phyloP scores from a whole-genome alignment of 2,888 invertebrate species.

The Orchesella flavescens region DNA sequence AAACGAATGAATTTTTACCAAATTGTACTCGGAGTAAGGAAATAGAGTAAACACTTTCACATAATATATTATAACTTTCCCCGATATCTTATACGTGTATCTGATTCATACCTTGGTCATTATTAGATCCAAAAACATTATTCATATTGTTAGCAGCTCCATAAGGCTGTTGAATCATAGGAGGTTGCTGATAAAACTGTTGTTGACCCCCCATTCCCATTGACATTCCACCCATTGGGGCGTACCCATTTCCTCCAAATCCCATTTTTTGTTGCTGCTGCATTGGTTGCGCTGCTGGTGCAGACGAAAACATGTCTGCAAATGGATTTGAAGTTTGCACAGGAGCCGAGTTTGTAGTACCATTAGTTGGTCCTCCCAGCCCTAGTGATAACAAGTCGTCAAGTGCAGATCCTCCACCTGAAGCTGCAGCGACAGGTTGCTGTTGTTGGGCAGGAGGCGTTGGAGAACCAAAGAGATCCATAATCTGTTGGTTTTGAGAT shows the following conservation, averaged over 20 bases:
- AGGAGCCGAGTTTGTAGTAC: constrained; percentile 44
- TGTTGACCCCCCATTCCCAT: constrained; percentile 65
- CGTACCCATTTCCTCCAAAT: constrained; percentile 70
- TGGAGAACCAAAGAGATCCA: constrained; percentile 85
- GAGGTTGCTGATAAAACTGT: constrained; percentile 71
- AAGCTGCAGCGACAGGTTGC: constrained; percentile 66
- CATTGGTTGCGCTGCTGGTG: constrained; percentile 73
- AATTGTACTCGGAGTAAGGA: no score
- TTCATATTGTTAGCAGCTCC: constrained; percentile 68
- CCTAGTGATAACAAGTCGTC: constrained; percentile 85
- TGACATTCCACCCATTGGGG: constrained; percentile 64
- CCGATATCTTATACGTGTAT: no score
- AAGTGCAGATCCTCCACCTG: constrained; percentile 79
- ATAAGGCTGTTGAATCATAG: constrained; percentile 73
- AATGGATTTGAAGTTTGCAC: constrained; percentile 82
- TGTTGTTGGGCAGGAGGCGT: constrained; percentile 78
- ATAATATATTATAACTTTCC: no score
- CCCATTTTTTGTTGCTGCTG: constrained; percentile 73
- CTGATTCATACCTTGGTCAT: constrained; percentile 69
- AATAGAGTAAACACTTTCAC: no score
- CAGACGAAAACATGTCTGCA: constrained; percentile 85
- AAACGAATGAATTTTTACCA: not conserved
- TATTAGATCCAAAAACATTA: constrained; percentile 70
- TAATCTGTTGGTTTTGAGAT: constrained; percentile 71
- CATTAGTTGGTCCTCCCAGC: constrained; percentile 62